A percentile compares a stretch with the other conserved stretches of the same genome.
Conservation (phyloP, 2,113 vertebrate genomes). For the Ctenodactylus gundi region DNA sequence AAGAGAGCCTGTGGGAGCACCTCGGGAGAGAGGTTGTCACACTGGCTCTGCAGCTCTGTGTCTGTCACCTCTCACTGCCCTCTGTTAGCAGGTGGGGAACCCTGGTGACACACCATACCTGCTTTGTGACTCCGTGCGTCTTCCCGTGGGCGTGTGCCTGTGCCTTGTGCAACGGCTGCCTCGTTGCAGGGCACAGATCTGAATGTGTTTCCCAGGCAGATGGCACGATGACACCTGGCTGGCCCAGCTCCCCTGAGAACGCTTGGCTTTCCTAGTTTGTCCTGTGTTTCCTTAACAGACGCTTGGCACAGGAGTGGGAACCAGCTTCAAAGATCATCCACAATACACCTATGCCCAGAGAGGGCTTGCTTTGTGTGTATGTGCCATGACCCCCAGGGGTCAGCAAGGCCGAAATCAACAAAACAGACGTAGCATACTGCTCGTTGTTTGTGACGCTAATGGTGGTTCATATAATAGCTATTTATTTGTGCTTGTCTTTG, state of each 20-base stretch:
- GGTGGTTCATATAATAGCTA: neutral
- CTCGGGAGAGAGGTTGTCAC: neutral
- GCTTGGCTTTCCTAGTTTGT: slow-evolving; percentile 17
- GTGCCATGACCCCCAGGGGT: neutral
- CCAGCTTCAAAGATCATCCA: neutral
- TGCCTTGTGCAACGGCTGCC: slow-evolving; percentile 62
- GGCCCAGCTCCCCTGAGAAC: slow-evolving; percentile 33
- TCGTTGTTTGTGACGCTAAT: neutral
- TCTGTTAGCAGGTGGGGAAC: slow-evolving; percentile 14
- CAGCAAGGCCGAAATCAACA: slow-evolving; percentile 11
- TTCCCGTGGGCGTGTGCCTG: slow-evolving; percentile 55
- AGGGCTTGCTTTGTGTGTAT: slow-evolving; percentile 11
- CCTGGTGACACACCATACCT: slow-evolving; percentile 58
- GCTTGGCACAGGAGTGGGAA: slow-evolving; percentile 39
- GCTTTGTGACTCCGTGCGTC: slow-evolving; percentile 52
- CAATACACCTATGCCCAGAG: slow-evolving; percentile 39
- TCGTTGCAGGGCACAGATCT: slow-evolving; percentile 34
- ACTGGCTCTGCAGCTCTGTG: neutral
- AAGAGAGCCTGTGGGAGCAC: neutral
- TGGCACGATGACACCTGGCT: slow-evolving; percentile 60
- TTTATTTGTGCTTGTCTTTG: slow-evolving; percentile 13
- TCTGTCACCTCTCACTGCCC: slow-evolving; percentile 55
- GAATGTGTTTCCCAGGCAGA: slow-evolving; percentile 58
- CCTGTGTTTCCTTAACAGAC: slow-evolving; percentile 1
- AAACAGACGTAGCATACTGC: neutral